phyloP scores from a whole-genome alignment of 2,888 invertebrate genomes.

The Drosophila affinis region DNA sequence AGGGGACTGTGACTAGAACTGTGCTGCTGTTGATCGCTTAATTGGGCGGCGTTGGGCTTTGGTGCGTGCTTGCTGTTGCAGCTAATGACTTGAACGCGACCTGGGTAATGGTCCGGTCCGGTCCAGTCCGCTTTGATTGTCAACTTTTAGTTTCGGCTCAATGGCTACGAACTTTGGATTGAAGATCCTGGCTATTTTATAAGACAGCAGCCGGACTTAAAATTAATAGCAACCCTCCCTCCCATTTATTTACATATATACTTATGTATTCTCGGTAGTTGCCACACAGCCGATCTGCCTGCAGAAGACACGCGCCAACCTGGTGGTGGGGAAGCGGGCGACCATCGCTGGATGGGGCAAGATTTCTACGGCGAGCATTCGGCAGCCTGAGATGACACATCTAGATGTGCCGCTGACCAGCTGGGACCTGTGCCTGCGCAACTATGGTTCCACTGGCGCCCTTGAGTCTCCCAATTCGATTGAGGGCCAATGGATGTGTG shows the following conservation, averaged over 20 bases:
- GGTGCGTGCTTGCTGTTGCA: conserved; percentile 58
- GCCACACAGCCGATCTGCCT: conserved; percentile 91
- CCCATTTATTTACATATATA: conserved; percentile 7
- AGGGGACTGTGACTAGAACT: not conserved
- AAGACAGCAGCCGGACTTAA: conserved; percentile 15
- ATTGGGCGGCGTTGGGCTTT: conserved; percentile 37
- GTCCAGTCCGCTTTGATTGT: conserved; percentile 29
- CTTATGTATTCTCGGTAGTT: conserved; percentile 84
- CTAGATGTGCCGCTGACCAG: conserved; percentile 88
- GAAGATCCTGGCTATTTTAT: not conserved
- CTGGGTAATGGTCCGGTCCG: not conserved
- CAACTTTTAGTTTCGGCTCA: conserved; percentile 47
- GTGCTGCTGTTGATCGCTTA: conserved; percentile 18
- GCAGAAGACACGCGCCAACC: conserved; percentile 83
- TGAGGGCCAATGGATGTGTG: conserved; percentile 88
- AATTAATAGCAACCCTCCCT: conserved; percentile 17
- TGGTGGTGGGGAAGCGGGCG: conserved; percentile 83
- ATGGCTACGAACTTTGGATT: conserved; percentile 48
- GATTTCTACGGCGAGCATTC: conserved; percentile 85
- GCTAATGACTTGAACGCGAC: conserved; percentile 43
- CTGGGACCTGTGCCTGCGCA: conserved; percentile 87
- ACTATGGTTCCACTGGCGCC: conserved; percentile 89
- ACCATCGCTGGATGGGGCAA: conserved; percentile 86
- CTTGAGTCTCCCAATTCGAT: conserved; percentile 84
- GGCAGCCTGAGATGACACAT: conserved; percentile 87